Conservation (phyloP, 2,888 invertebrate species). For the Ectemnius lituratus region DNA sequence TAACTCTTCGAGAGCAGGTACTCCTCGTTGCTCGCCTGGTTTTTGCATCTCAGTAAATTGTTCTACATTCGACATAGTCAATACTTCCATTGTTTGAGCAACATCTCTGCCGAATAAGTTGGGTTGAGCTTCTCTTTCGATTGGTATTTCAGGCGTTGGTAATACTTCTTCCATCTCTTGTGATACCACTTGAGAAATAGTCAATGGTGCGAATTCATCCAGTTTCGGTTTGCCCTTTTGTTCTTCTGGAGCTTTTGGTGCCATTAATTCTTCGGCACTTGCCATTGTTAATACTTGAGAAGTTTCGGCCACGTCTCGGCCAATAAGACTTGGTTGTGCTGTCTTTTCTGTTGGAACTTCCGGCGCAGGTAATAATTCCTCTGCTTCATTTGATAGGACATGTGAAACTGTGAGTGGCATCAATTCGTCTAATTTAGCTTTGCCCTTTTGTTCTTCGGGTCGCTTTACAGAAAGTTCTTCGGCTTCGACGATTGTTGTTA, state of each 20-base stretch:
- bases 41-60: conserved; percentile 62
- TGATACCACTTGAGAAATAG: conserved; percentile 61
- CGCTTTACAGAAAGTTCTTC: conserved; percentile 48
- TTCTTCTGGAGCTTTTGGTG: conserved; percentile 43
- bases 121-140: conserved; percentile 71
- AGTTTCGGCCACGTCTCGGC: neutral
- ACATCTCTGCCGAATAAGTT: conserved; percentile 73
- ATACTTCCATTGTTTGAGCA: conserved; percentile 65
- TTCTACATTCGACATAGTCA: conserved; percentile 63
- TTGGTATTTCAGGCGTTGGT: conserved; percentile 58
- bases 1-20: conserved; percentile 64
- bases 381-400: conserved; percentile 56
- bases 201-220: conserved; percentile 63
- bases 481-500: conserved; percentile 58
- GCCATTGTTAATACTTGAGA: neutral
- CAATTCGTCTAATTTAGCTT: conserved; percentile 59
- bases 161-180: conserved; percentile 60
- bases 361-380: conserved; percentile 33
- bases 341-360: conserved; percentile 2
- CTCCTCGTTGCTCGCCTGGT: conserved; percentile 65
- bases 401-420: conserved; percentile 62
- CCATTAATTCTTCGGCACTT: neutral
- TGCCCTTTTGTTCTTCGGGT: conserved; percentile 59
- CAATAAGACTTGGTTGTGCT: neutral
- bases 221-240: conserved; percentile 65